Evolutionary conservation across 2,888 invertebrate genomes (phyloP).

Genomic region (Ochropleura plecta): DNA sequence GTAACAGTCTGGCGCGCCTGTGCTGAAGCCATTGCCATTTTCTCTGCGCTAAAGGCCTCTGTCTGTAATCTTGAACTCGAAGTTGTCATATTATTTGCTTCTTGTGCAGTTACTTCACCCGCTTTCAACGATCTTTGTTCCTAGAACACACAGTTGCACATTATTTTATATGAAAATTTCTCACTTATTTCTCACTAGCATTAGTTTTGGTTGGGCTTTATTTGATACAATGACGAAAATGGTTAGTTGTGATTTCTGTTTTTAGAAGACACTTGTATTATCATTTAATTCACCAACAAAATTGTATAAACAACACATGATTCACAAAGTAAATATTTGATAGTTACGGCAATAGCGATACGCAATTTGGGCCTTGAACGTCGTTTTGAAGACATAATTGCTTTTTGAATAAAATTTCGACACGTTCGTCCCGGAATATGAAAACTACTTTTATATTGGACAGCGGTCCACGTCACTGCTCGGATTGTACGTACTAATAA

Average conservation of each 20-base stretch:
- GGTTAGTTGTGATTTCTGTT: constrained; percentile 34
- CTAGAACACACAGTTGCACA: constrained; percentile 86
- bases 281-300: constrained; percentile 77
- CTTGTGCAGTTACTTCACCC: constrained; percentile 96
- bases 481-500: constrained; percentile 82
- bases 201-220: not conserved
- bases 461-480: constrained; percentile 84
- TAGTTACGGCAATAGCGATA: constrained; percentile 86
- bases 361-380: constrained; percentile 87
- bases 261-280: constrained; percentile 74
- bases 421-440: constrained; percentile 78
- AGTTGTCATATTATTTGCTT: constrained; percentile 96
- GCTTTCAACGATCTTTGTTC: constrained; percentile 96
- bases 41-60: constrained; percentile 96
- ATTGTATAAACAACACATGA: constrained; percentile 76
- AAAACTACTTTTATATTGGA: constrained; percentile 85
- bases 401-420: constrained; percentile 74
- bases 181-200: constrained; percentile 19
- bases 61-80: constrained; percentile 96
- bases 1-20: constrained; percentile 96
- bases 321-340: constrained; percentile 84
- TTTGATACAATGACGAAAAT: not conserved
- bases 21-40: constrained; percentile 93
- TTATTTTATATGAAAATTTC: constrained; percentile 43
- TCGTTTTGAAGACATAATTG: constrained; percentile 85